A percentile compares a stretch with the other conserved stretches of the same genome.
phyloP scores from a whole-genome alignment of 2,888 invertebrate genomes.

The Drosophila falleni region DNA sequence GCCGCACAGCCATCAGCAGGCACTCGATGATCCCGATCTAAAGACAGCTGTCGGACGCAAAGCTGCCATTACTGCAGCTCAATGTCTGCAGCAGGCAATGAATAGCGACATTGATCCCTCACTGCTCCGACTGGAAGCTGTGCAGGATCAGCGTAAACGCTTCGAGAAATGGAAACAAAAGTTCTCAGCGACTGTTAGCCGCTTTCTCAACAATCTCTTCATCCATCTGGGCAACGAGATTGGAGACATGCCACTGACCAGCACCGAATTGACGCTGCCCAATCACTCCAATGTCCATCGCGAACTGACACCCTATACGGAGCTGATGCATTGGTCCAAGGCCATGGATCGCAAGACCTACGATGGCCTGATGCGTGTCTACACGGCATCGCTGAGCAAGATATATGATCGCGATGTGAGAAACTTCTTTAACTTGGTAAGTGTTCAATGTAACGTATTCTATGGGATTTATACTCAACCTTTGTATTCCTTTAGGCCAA shows the following conservation, averaged over 20 bases:
- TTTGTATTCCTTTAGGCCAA: slow-evolving; percentile 77
- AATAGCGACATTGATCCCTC: slow-evolving; percentile 89
- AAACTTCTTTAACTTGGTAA: slow-evolving; percentile 82
- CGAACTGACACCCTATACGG: slow-evolving; percentile 94
- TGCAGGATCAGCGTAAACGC: slow-evolving; percentile 92
- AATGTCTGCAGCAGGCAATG: slow-evolving; percentile 91
- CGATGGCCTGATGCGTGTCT: slow-evolving; percentile 92
- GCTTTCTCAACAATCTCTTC: slow-evolving; percentile 97
- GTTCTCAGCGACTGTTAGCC: slow-evolving; percentile 93
- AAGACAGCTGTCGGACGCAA: slow-evolving; percentile 88
- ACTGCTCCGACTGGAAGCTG: slow-evolving; percentile 89
- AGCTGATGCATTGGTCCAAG: slow-evolving; percentile 96
- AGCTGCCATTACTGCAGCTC: slow-evolving; percentile 90
- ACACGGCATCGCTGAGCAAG: slow-evolving; percentile 93
- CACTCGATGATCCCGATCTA: slow-evolving; percentile 91
- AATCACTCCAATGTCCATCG: slow-evolving; percentile 93
- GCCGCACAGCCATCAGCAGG: slow-evolving; percentile 88
- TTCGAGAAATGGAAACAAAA: slow-evolving; percentile 92
- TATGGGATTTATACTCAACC: background rate
- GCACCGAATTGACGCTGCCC: slow-evolving; percentile 89
- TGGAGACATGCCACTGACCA: slow-evolving; percentile 86
- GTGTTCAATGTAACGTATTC: background rate
- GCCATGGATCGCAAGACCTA: slow-evolving; percentile 94
- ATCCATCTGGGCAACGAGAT: slow-evolving; percentile 95
- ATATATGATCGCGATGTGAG: slow-evolving; percentile 94